Evolutionary conservation across 1,140 invertebrate species (phyloP), one percentile per base, ranked within the genome.

Genomic region (Hyles vespertilio): DNA sequence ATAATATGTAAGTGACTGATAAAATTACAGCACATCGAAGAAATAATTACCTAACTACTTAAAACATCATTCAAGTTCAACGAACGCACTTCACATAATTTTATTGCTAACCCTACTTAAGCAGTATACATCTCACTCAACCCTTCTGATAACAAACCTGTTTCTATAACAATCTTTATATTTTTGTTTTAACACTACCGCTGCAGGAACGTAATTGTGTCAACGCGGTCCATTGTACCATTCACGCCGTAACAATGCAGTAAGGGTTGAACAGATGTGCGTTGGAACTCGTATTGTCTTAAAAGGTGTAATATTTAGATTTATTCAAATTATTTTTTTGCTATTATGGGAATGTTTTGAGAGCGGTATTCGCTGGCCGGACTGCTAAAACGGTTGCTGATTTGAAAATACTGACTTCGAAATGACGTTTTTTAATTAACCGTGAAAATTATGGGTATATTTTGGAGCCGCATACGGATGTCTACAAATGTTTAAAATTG

Each of bases 61-160:
- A 22, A 1, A 22, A 22, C 2, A 22, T 22, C 22, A 22, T 1
- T 2, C 22, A 22, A 22, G 22, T 22, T 22, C 22, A 22, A 22
- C 22, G 22, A 22, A 22, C 2, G 22, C 22, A 22, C 22, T 22
- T 22, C 22, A 22, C 22, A 22, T 22, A 11, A 36, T 36, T 5
- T 34, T 22, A n/a, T n/a, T 64, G 66, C 22, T 73, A 83, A 70
- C 82, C 82, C 81, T 82, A 51, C n/a, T 58, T 48, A 45, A 77
- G 71, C 59, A 61, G 65, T 68, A 81, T 74, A 84, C 84, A 80
- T 84, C 80, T 87, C 81, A 87, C 78, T 87, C 73, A 64, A 79
- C 80, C 81, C 81, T 77, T 87, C 84, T 82, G 81, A 82, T 81
- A 84, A 84, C 81, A 84, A 87, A 87, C 81, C 84, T 87, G 84